Base-by-base conservation (phyloP, 1,140 invertebrate species). In the Hypsibius dujardini region DNA sequence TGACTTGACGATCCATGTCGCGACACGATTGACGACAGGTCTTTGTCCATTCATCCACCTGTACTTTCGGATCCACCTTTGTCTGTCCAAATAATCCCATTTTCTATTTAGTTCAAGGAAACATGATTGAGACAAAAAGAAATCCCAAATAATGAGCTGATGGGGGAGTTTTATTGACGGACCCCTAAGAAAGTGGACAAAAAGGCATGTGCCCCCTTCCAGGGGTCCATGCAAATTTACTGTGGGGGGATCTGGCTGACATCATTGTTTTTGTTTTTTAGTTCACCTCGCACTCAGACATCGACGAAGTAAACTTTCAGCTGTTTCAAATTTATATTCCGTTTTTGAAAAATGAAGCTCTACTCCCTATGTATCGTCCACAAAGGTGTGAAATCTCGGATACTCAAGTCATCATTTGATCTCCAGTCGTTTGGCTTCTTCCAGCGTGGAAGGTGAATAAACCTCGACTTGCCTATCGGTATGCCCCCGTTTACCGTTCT, bases 351-450 rank as follows among this genome's bases (percentile, higher is more conserved):
- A 56, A 80, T 97, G 74, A 94, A 90, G 80, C 81, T 98, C 70
- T 97, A 88, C 80, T 87, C 88, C 56, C 79, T 97, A 70, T 86
- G 86, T 75, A 82, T 98, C 70, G 84, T 95, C 2, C 88, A 90
- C 76, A 96, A 97, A 83, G 76, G 85, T 14, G 85, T 83, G 69
- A 87, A 83, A 77, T 88, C 87, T 1, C 87, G 84, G 59, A 82
- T 87, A 60, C 79, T 98, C 3, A 94, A 94, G 80, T 84, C 87
- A 46, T 85, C 88, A 1, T 91, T 88, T 77, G 93, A 98, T 76
- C 81, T 98, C 70, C 86, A 89, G 74, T 90, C 89, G 62, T 96
- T 98, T 80, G 89, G 90, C 71, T 98, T 90, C 80, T 98, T 98
- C 77, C 93, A 98, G 85, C 82, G 90, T 78, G 84, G 86, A 67